Percentiles rank a stretch among this genome's conserved stretches.
These are phyloP conservation scores for Mirza zaza DNA, from an alignment of 2,113 vertebrate species.

Conservation along the genomic window DNA sequence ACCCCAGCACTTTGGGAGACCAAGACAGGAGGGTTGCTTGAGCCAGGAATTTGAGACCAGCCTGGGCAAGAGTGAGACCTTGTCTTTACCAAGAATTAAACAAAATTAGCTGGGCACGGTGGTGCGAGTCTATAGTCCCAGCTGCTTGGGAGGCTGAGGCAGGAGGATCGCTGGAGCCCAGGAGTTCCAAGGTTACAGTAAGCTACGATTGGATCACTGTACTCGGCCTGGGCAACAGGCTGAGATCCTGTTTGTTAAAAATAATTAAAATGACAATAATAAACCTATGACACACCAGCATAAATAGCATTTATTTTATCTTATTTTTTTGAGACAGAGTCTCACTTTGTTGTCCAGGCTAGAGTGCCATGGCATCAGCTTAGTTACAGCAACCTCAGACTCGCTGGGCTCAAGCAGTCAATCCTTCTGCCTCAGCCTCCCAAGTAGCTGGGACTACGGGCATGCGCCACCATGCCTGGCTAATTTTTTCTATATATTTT, in stretches of 20 bases:
- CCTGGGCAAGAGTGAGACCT: neutral
- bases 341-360: no score
- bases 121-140: neutral
- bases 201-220: neutral
- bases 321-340: neutral
- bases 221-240: neutral
- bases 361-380: no score
- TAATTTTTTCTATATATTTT: no score
- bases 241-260: neutral
- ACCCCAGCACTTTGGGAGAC: neutral
- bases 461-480: no score
- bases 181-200: neutral
- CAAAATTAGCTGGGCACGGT: neutral
- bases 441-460: no score
- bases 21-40: neutral
- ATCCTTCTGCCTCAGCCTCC: no score
- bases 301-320: neutral
- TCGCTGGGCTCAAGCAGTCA: no score
- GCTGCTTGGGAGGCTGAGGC: neutral
- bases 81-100: neutral
- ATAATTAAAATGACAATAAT: neutral
- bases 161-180: neutral
- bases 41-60: neutral
- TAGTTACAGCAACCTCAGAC: no score
- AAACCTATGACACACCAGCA: neutral